phyloP scores from a whole-genome alignment of 1,140 invertebrate genomes.

The Calosoma granatense region DNA sequence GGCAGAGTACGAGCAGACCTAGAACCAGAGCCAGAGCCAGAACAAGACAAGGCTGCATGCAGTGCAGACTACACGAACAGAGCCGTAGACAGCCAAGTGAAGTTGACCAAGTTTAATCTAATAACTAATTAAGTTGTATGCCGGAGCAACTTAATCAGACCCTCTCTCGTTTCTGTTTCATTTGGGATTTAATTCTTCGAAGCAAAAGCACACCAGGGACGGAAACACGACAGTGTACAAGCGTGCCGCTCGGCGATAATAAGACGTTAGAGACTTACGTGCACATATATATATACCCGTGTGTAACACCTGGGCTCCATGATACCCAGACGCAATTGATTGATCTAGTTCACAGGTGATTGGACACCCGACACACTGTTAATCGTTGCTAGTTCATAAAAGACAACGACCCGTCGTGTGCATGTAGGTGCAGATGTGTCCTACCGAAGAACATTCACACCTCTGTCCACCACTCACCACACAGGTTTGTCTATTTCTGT shows the following conservation, averaged over 20 bases:
- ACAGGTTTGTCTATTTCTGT: background rate
- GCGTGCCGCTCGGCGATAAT: too few relatives aligned
- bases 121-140: constrained; percentile 2
- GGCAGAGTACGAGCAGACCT: background rate
- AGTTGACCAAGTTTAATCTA: constrained; percentile 6
- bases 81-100: background rate
- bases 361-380: too few relatives aligned
- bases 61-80: background rate
- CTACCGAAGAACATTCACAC: background rate
- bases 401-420: background rate
- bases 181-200: background rate
- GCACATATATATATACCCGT: background rate
- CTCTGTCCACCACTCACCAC: too few relatives aligned
- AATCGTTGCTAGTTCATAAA: background rate
- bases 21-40: too few relatives aligned
- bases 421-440: background rate
- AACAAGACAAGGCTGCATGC: background rate
- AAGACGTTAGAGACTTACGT: too few relatives aligned
- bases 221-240: too few relatives aligned
- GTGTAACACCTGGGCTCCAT: too few relatives aligned
- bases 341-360: background rate
- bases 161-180: background rate
- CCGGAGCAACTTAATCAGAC: background rate
- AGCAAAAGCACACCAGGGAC: background rate
- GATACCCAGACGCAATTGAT: background rate